phyloP scores from a whole-genome alignment of 64 coral and sea anemone species.

The Anthopleura sola region DNA sequence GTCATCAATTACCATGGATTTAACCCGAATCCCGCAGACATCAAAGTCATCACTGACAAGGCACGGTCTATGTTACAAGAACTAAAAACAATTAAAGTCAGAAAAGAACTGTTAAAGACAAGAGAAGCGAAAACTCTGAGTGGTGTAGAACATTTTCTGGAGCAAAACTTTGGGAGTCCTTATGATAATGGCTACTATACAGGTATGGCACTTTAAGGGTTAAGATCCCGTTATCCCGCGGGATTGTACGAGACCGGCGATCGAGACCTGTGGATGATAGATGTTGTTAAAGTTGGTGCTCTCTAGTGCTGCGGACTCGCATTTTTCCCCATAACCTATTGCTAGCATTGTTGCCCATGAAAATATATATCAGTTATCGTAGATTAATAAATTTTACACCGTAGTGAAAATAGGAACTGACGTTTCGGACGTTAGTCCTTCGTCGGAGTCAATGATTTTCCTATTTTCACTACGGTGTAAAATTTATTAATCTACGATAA shows the following conservation, averaged over 20 bases:
- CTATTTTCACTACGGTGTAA: too few species aligned
- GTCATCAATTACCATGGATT: slow-evolving; percentile 52
- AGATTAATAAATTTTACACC: too few species aligned
- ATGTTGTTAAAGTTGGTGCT: too few species aligned
- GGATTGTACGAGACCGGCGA: neutral
- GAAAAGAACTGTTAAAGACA: slow-evolving; percentile 41
- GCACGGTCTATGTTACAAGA: slow-evolving; percentile 38
- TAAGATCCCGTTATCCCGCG: neutral
- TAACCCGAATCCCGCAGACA: slow-evolving; percentile 34
- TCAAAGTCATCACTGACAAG: slow-evolving; percentile 55
- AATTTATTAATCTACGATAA: too few species aligned
- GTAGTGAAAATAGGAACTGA: too few species aligned
- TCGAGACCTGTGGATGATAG: too few species aligned
- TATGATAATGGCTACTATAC: slow-evolving; percentile 83
- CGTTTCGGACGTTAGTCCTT: too few species aligned
- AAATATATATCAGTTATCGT: too few species aligned
- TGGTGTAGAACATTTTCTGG: slow-evolving; percentile 61
- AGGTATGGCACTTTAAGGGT: slow-evolving; percentile 22
- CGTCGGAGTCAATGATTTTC: too few species aligned
- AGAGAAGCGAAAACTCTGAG: slow-evolving; percentile 67
- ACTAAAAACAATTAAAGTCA: slow-evolving; percentile 24
- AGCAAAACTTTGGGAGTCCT: slow-evolving; percentile 78
- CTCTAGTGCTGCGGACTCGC: too few species aligned
- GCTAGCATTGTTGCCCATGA: too few species aligned
- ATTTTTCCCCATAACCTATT: too few species aligned